Evolutionary conservation across 2,113 vertebrate species (phyloP).

Genomic region (Pteropus alecto): DNA sequence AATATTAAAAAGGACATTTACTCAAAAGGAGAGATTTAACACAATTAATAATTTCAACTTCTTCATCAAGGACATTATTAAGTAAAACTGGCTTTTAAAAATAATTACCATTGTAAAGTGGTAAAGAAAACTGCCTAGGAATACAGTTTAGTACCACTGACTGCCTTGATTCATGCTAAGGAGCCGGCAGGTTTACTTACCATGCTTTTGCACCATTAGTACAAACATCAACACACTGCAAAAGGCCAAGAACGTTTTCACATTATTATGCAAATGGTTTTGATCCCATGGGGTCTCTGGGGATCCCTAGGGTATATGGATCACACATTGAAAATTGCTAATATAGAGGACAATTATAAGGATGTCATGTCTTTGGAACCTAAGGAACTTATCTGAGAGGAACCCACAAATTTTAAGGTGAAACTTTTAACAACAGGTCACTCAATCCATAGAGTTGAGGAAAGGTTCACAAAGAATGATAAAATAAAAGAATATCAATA

Average conservation of each 20-base stretch:
- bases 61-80: conserved; percentile 5
- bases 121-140: not conserved
- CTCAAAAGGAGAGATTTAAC: not conserved
- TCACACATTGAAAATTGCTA: not conserved
- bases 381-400: not conserved
- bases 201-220: not conserved
- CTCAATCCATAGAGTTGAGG: not conserved
- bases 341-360: not conserved
- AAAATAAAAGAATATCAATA: not conserved
- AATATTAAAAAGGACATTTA: not conserved
- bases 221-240: not conserved
- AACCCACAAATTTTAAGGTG: not conserved
- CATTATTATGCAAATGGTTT: not conserved
- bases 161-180: not conserved
- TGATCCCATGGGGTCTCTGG: not conserved
- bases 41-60: not conserved
- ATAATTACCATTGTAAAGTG: not conserved
- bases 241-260: not conserved
- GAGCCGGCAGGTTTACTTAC: not conserved
- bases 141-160: not conserved
- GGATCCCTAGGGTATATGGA: not conserved
- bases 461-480: not conserved
- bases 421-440: not conserved
- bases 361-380: not conserved
- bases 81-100: not conserved